phyloP scores from a whole-genome alignment of 2,113 vertebrate genomes.

The Uropsilus gracilis region DNA sequence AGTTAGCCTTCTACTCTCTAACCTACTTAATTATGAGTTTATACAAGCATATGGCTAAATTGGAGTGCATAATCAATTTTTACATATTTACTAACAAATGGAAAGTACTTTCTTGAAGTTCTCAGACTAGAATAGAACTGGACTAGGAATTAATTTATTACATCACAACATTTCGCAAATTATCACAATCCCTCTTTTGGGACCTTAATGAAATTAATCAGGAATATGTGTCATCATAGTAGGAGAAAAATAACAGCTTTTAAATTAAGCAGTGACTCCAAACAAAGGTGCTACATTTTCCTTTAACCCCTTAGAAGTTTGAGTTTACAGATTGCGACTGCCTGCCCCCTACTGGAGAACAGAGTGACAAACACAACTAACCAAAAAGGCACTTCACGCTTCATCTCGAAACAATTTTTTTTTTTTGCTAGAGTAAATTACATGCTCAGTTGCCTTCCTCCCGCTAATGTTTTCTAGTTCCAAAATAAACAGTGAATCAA shows the following conservation, averaged over 20 bases:
- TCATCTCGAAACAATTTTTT: not conserved
- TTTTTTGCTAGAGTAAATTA: not conserved
- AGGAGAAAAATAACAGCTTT: conserved; percentile 8
- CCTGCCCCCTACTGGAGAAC: conserved; percentile 85
- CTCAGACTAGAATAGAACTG: not conserved
- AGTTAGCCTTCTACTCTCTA: not conserved
- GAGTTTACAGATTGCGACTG: conserved; percentile 81
- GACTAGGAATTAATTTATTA: not conserved
- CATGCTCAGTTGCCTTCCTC: not conserved
- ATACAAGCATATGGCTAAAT: not conserved
- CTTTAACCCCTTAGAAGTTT: conserved; percentile 23
- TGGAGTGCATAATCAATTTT: not conserved
- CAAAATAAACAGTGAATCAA: not conserved
- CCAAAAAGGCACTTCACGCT: not conserved
- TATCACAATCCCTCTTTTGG: not conserved
- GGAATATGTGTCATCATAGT: not conserved
- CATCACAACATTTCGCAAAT: not conserved
- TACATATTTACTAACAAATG: not conserved
- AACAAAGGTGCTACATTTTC: conserved; percentile 32
- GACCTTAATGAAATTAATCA: conserved; percentile 54
- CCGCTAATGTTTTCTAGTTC: not conserved
- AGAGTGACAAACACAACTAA: conserved; percentile 55
- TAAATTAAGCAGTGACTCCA: conserved; percentile 26
- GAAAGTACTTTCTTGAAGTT: conserved; percentile 1
- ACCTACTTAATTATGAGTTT: not conserved